Conservation (phyloP, 2,888 invertebrate genomes). For the Helobdella robusta region DNA sequence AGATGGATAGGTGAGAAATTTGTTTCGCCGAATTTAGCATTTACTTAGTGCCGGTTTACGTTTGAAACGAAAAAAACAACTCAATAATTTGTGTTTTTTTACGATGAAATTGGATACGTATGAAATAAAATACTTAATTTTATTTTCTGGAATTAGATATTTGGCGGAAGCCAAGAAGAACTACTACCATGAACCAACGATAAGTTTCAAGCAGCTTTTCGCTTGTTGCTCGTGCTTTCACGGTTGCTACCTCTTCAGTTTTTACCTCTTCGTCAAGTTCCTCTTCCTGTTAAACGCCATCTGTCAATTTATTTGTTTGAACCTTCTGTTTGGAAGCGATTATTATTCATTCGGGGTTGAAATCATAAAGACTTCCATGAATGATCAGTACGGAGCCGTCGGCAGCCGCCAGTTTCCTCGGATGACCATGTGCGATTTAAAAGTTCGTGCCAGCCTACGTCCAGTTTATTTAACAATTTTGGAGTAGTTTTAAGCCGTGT, state of each 20-base stretch:
- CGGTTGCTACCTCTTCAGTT: constrained; percentile 19
- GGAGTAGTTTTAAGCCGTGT: not conserved
- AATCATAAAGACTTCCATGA: constrained; percentile 11
- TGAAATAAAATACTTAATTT: too few species aligned
- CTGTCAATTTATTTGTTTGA: constrained; percentile 20
- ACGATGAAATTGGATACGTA: too few species aligned
- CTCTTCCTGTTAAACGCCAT: constrained; percentile 28
- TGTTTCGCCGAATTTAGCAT: too few species aligned
- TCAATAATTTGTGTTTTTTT: too few species aligned
- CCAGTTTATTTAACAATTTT: not conserved
- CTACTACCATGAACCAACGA: constrained; percentile 9
- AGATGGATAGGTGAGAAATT: constrained; percentile 27
- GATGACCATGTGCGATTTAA: constrained; percentile 28
- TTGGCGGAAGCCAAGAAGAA: constrained; percentile 3
- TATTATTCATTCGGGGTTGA: constrained; percentile 21
- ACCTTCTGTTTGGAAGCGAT: constrained; percentile 20
- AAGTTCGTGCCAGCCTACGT: constrained; percentile 5
- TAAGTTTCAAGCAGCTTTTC: constrained; percentile 24
- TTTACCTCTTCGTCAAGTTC: constrained; percentile 27
- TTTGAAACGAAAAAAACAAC: too few species aligned
- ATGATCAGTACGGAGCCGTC: not conserved
- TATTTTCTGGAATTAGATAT: too few species aligned
- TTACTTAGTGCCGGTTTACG: too few species aligned
- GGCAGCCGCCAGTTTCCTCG: constrained; percentile 22
- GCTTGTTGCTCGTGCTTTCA: constrained; percentile 18